Conservation (phyloP, 2,113 vertebrate genomes). For the human region GRCh38 chr18:5233001-5233500, state of each 20-base stretch:
- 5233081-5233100: too few species aligned
- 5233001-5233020: too few species aligned
- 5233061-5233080: too few species aligned
- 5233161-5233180: too few species aligned
- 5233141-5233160: too few species aligned
- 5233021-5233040: too few species aligned
- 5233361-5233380: neutral
- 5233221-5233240: neutral
- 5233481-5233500: neutral
- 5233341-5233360: neutral
- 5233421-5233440: neutral
- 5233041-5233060: too few species aligned
- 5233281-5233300: neutral
- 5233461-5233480: neutral
- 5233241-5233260: neutral
- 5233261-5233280: neutral
- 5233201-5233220: neutral
- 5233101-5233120: too few species aligned
- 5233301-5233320: neutral
- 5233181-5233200: too few species aligned
- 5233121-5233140: too few species aligned
- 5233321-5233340: neutral
- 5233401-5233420: neutral
- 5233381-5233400: neutral
- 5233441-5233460: neutral